These are phyloP conservation scores for Serrognathus titanus DNA, from an alignment of 2,888 invertebrate species.

Conservation along the genomic window DNA sequence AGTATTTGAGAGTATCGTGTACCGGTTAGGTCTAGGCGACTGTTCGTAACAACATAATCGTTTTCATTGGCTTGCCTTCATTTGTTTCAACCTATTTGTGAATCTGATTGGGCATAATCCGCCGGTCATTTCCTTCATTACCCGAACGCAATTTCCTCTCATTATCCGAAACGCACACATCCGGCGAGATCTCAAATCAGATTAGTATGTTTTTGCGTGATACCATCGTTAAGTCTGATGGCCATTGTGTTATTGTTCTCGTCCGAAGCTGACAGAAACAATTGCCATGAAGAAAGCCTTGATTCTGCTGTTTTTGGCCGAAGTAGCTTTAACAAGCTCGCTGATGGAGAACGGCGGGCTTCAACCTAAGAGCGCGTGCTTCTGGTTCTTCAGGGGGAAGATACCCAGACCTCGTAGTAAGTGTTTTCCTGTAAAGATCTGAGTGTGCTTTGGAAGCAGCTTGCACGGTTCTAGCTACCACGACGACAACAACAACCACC, in stretches of 20 bases:
- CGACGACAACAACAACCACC: background rate
- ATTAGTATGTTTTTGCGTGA: no score
- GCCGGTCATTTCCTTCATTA: background rate
- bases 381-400: conserved; percentile 7
- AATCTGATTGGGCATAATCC: no score
- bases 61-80: no score
- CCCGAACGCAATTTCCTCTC: background rate
- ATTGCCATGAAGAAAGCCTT: background rate
- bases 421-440: background rate
- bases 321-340: background rate
- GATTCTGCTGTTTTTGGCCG: background rate
- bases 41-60: no score
- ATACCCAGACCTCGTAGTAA: conserved; percentile 1
- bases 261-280: no score
- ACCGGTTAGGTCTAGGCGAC: no score
- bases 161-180: no score
- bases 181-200: no score
- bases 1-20: no score
- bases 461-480: background rate
- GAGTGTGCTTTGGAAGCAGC: background rate
- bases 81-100: no score
- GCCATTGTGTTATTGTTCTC: no score
- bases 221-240: no score
- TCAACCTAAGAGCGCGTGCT: background rate
- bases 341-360: background rate